These are phyloP conservation scores for Cyrtodaria siliqua DNA, from an alignment of 2,888 invertebrate species.

Conservation along the genomic window DNA sequence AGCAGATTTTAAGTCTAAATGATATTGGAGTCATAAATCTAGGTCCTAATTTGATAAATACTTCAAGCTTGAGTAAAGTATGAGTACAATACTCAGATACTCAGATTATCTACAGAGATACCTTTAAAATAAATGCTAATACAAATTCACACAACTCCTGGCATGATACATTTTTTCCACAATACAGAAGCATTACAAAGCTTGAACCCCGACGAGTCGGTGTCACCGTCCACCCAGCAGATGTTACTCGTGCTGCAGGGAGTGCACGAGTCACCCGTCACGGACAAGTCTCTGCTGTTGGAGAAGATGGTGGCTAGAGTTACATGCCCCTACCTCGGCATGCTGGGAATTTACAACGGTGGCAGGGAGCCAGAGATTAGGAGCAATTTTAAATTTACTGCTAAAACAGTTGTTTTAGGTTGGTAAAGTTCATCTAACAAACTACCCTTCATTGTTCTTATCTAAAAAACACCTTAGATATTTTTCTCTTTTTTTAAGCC, in stretches of 20 bases:
- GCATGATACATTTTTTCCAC: no score
- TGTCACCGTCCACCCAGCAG: slow-evolving; percentile 75
- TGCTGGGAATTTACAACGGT: slow-evolving; percentile 82
- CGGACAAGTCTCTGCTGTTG: slow-evolving; percentile 80
- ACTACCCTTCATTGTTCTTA: no score
- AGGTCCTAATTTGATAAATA: no score
- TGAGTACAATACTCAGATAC: no score
- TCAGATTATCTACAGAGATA: no score
- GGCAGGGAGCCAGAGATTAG: slow-evolving; percentile 73
- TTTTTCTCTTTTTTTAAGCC: no score
- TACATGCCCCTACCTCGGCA: slow-evolving; percentile 82
- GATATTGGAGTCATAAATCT: no score
- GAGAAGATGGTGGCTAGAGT: slow-evolving; percentile 83
- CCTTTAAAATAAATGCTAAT: no score
- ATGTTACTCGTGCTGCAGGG: slow-evolving; percentile 79
- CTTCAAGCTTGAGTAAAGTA: no score
- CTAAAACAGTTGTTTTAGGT: slow-evolving; percentile 42
- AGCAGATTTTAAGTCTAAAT: no score
- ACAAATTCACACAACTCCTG: no score
- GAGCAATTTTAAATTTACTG: slow-evolving; percentile 50
- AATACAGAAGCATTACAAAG: slow-evolving; percentile 65
- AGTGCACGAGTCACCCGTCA: slow-evolving; percentile 81
- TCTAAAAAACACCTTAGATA: no score
- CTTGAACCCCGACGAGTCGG: slow-evolving; percentile 33
- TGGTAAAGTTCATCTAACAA: neutral